phyloP scores from a whole-genome alignment of 1,140 invertebrate species.

The Zaprionus capensis region DNA sequence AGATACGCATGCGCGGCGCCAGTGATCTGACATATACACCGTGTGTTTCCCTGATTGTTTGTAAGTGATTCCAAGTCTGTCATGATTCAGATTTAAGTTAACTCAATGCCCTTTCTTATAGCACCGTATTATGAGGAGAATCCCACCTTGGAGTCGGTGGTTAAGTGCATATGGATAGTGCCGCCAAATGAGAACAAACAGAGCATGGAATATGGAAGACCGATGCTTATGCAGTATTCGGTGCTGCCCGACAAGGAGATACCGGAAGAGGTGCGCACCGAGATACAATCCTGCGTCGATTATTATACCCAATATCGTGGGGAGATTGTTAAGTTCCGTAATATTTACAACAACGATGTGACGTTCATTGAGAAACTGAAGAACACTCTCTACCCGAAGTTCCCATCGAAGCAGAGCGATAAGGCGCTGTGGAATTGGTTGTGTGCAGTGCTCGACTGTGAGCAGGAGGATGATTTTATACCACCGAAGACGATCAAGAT shows the following conservation, averaged over 20 bases:
- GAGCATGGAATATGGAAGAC: slow-evolving; percentile 93
- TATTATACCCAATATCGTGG: slow-evolving; percentile 91
- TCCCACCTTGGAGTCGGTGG: slow-evolving; percentile 90
- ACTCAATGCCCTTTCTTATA: slow-evolving; percentile 85
- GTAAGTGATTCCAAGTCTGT: slow-evolving; percentile 85
- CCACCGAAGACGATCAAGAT: slow-evolving; percentile 81
- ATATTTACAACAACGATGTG: slow-evolving; percentile 89
- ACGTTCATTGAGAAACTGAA: slow-evolving; percentile 93
- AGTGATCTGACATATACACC: slow-evolving; percentile 95
- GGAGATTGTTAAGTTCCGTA: slow-evolving; percentile 91
- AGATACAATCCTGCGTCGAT: slow-evolving; percentile 94
- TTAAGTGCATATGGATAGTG: slow-evolving; percentile 96
- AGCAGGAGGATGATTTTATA: slow-evolving; percentile 81
- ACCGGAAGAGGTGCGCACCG: slow-evolving; percentile 92
- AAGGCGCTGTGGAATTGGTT: slow-evolving; percentile 87
- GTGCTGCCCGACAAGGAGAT: slow-evolving; percentile 93
- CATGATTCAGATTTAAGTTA: not conserved
- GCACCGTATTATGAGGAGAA: slow-evolving; percentile 94
- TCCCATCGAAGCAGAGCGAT: slow-evolving; percentile 88
- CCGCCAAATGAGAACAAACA: slow-evolving; percentile 96
- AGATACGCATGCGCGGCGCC: slow-evolving; percentile 96
- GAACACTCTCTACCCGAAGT: slow-evolving; percentile 87
- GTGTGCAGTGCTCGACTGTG: slow-evolving; percentile 76
- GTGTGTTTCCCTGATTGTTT: slow-evolving; percentile 96
- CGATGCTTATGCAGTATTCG: slow-evolving; percentile 94